Conservation (phyloP, 1,140 invertebrate species). For the Xylocopa sonorina region DNA sequence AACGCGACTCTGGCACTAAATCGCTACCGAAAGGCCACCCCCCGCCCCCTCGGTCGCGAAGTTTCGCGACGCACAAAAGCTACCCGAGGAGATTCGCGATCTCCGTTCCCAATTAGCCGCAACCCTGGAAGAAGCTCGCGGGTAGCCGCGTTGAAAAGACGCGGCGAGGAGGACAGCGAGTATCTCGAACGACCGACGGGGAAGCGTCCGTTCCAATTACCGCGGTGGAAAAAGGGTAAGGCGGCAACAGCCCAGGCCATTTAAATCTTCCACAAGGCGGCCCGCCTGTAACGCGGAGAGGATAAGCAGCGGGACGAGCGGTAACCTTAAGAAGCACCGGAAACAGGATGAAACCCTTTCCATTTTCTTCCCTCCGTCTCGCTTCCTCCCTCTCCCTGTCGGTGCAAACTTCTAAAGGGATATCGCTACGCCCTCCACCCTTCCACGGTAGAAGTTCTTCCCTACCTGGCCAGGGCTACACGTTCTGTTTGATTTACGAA, state of each 20-base stretch:
- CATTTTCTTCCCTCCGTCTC: too few relatives aligned
- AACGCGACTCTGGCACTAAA: too few relatives aligned
- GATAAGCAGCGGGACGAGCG: slow-evolving; percentile 4
- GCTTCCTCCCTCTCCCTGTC: too few relatives aligned
- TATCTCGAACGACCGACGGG: not conserved
- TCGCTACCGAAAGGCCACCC: too few relatives aligned
- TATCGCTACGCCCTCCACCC: slow-evolving; percentile 49
- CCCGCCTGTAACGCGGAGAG: slow-evolving; percentile 10
- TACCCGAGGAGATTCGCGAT: not conserved
- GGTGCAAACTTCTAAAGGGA: slow-evolving; percentile 53
- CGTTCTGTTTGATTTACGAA: slow-evolving; percentile 41
- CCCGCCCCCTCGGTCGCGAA: not conserved
- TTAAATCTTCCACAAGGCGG: slow-evolving; percentile 49
- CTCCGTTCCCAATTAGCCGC: slow-evolving; percentile 20
- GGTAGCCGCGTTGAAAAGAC: not conserved
- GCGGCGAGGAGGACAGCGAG: not conserved
- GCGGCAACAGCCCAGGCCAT: slow-evolving; percentile 14
- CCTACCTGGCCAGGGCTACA: not conserved
- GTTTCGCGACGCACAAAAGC: not conserved
- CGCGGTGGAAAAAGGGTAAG: not conserved
- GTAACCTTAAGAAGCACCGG: slow-evolving; percentile 20
- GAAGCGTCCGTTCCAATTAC: slow-evolving; percentile 33
- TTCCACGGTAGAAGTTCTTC: too few relatives aligned
- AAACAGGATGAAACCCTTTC: too few relatives aligned
- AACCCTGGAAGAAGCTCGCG: not conserved